Percentiles rank a stretch among this genome's conserved stretches.
These are phyloP conservation scores for Propithecus perrieri DNA, from an alignment of 2,797 vertebrate species.

Conservation along the genomic window DNA sequence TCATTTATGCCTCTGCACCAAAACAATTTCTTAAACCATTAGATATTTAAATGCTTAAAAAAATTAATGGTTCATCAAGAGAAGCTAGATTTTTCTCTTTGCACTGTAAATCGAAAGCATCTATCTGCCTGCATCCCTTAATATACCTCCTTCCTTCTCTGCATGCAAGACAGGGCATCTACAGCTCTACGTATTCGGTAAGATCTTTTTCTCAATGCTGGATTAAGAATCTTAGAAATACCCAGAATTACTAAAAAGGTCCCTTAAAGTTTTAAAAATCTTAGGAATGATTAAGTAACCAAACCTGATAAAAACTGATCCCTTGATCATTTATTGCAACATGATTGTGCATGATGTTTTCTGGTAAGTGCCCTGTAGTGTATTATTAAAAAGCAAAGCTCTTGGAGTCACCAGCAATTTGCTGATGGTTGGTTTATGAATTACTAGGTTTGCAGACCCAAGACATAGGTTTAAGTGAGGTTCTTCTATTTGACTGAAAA, in stretches of 20 bases:
- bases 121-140: conserved; percentile 7
- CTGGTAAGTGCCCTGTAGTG: conserved; percentile 69
- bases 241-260: conserved; percentile 69
- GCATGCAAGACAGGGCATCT: conserved; percentile 62
- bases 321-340: conserved; percentile 76
- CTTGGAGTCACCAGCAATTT: conserved; percentile 67
- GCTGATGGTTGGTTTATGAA: conserved; percentile 59
- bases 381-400: conserved; percentile 68
- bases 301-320: conserved; percentile 65
- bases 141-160: not conserved
- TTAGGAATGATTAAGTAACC: conserved; percentile 76
- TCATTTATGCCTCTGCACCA: conserved; percentile 65
- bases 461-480: conserved; percentile 72
- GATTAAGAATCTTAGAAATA: conserved; percentile 72
- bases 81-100: conserved; percentile 66
- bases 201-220: conserved; percentile 78
- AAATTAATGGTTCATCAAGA: conserved; percentile 23
- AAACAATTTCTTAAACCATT: conserved; percentile 80
- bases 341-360: conserved; percentile 57
- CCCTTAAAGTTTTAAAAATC: conserved; percentile 71
- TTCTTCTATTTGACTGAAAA: conserved; percentile 74
- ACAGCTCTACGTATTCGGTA: conserved; percentile 71
- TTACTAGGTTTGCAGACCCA: conserved; percentile 57
- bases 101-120: conserved; percentile 70
- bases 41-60: conserved; percentile 71